A percentile compares a stretch with the other conserved stretches of the same genome.
These are phyloP conservation scores for Coregonus ussuriensis DNA, from an alignment of 2,797 vertebrate species.

Conservation along the genomic window DNA sequence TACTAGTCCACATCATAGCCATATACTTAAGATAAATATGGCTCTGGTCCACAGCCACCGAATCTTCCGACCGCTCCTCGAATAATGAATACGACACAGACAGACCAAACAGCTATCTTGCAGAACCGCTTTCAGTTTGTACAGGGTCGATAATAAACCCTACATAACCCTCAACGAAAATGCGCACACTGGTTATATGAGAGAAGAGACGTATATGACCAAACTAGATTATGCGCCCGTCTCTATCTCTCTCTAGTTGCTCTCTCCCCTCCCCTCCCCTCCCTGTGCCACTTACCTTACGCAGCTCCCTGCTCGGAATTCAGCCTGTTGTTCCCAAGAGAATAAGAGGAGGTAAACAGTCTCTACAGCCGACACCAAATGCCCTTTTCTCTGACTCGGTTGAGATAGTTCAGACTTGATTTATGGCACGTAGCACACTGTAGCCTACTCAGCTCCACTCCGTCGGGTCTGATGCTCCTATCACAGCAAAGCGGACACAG, in stretches of 20 bases:
- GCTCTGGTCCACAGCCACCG: too few relatives aligned
- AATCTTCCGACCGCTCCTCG: not conserved
- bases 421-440: not conserved
- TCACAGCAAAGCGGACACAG: not conserved
- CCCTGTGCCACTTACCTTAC: not conserved
- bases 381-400: not conserved
- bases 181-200: not conserved
- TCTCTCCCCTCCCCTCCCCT: not conserved
- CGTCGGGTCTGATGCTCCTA: not conserved
- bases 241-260: not conserved
- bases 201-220: not conserved
- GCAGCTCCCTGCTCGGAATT: not conserved
- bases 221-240: not conserved
- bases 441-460: not conserved
- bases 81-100: not conserved
- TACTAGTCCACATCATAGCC: too few relatives aligned
- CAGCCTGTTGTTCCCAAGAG: not conserved
- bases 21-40: too few relatives aligned
- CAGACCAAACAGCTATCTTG: not conserved
- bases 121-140: not conserved
- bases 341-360: not conserved
- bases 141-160: not conserved
- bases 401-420: not conserved
- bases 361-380: not conserved
- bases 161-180: not conserved